Evolutionary conservation across 2,797 vertebrate species (phyloP), one percentile per base, ranked within the genome.

Genomic region (Hippoglossus hippoglossus): DNA sequence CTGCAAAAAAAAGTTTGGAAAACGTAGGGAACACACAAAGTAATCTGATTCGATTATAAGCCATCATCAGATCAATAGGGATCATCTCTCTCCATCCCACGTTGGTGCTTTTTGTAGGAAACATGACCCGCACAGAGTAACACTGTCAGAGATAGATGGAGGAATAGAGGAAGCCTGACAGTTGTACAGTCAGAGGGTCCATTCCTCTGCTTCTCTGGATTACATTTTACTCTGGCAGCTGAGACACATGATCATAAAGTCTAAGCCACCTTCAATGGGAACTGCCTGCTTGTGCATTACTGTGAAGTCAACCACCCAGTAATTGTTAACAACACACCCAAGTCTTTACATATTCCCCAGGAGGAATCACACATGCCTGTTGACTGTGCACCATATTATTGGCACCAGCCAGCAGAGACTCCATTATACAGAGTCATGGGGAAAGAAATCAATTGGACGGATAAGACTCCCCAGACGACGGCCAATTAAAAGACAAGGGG

Each of bases 401-500:
- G 19, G 34, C 76, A 79, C 68, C 73, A 80, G 81, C 70, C 75
- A 71, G 74, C 50, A 76, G 71, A 73, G n/a, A 51, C 67, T 91
- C 73, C 70, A 62, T 79, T 68, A 85, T 54, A 59, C 44, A 58
- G 81, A 66, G 71, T 79, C 12, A 52, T 69, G 73, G 73, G 76
- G 71, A 70, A 54, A 24, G 61, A 83, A 91, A 92, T 92, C 89
- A 92, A 93, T 89, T 84, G 87, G 34, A 86, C 57, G 75, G 36
- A 85, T 86, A 86, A 69, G 67, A 68, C 74, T 91, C 89, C 83
- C 89, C 41, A 39, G 82, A 88, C 90, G 54, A 41, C 55, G n/a
- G 67, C 73, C 85, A 94, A 92, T 94, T 94, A 89, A 87, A 31
- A 91, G 67, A 86, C 72, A 86, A 73, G 53, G 56, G 77, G 72